Percentiles rank a stretch among this genome's conserved stretches.
Evolutionary conservation across 2,113 vertebrate species (phyloP).

Genomic region (Hiodon tergisus): DNA sequence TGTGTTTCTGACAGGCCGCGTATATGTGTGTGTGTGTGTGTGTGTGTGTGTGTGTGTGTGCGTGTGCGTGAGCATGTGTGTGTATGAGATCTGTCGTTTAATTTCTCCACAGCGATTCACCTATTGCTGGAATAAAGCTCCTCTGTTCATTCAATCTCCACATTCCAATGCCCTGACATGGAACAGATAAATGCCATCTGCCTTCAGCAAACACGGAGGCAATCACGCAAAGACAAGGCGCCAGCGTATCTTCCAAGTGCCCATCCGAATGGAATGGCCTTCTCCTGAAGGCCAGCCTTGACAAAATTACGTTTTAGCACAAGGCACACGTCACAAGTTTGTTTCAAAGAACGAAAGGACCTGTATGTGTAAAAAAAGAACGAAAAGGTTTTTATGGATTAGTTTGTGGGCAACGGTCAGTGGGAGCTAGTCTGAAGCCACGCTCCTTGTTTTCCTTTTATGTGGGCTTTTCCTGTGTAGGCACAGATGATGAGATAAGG

Average conservation of each 20-base stretch:
- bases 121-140: background rate
- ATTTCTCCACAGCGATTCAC: background rate
- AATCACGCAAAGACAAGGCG: conserved; percentile 1
- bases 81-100: background rate
- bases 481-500: conserved; percentile 1
- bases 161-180: conserved; percentile 16
- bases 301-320: background rate
- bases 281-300: background rate
- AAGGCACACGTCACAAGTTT: background rate
- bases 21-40: background rate
- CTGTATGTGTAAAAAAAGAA: too few species aligned
- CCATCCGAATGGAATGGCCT: background rate
- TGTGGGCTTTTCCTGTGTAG: too few species aligned
- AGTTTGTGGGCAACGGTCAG: too few species aligned
- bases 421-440: too few species aligned
- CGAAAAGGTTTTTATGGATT: too few species aligned
- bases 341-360: background rate
- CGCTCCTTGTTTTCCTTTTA: too few species aligned
- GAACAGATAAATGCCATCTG: background rate
- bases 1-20: too few species aligned
- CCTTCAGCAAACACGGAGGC: background rate
- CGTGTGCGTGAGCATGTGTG: background rate
- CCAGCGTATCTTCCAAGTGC: background rate
- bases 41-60: background rate
- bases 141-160: background rate